phyloP scores from a whole-genome alignment of 53 echinoderm and acorn worm genomes.

The Stichopus horrens region DNA sequence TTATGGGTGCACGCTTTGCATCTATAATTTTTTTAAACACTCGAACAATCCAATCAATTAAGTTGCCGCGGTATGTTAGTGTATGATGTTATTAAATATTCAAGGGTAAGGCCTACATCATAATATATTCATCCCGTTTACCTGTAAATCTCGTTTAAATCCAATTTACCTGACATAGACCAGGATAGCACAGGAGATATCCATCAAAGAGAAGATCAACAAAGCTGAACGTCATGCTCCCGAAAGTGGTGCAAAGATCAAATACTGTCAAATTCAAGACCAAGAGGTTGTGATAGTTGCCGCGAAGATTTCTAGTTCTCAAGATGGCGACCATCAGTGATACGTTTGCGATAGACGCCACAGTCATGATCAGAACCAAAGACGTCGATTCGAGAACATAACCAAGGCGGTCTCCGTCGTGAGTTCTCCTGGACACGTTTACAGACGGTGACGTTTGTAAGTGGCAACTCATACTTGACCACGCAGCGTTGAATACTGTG shows the following conservation, averaged over 20 bases:
- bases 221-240: slow-evolving; percentile 54
- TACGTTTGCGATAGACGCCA: slow-evolving; percentile 48
- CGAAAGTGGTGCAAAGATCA: slow-evolving; percentile 43
- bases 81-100: too few species aligned
- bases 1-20: too few species aligned
- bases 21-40: too few species aligned
- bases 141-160: neutral
- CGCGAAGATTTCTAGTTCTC: slow-evolving; percentile 26
- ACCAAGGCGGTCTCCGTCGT: too few species aligned
- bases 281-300: slow-evolving; percentile 43
- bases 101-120: too few species aligned
- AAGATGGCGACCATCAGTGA: slow-evolving; percentile 45
- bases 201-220: slow-evolving; percentile 50
- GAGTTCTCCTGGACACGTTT: too few species aligned
- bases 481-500: too few species aligned
- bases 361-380: slow-evolving; percentile 46
- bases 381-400: slow-evolving; percentile 24
- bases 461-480: too few species aligned
- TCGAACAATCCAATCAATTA: too few species aligned
- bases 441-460: too few species aligned
- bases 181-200: slow-evolving; percentile 8
- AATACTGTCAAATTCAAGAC: slow-evolving; percentile 49
- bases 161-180: neutral
- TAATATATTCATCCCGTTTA: neutral
- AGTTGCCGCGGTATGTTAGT: too few species aligned